These are phyloP conservation scores for Yoshiicerus persimilis DNA, from an alignment of 1,140 invertebrate genomes.

Conservation along the genomic window DNA sequence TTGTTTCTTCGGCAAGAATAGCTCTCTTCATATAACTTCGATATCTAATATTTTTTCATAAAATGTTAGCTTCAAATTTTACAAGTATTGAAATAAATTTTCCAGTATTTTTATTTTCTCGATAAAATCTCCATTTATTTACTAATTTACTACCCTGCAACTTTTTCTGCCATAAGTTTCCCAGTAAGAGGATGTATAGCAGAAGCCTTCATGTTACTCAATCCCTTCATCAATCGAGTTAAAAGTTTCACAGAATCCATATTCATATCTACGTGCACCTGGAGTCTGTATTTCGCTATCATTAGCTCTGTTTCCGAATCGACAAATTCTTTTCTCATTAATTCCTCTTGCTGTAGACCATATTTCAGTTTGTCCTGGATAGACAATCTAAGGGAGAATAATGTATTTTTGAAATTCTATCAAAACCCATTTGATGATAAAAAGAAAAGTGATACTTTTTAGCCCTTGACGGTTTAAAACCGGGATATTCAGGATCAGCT, in stretches of 20 bases:
- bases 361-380: constrained; percentile 32
- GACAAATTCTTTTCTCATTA: constrained; percentile 7
- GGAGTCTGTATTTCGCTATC: constrained; percentile 30
- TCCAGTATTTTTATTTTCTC: neutral
- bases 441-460: neutral
- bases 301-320: neutral
- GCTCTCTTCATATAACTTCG: neutral
- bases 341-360: constrained; percentile 32
- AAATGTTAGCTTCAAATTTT: too few relatives aligned
- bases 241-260: constrained; percentile 20
- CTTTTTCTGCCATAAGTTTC: constrained; percentile 35
- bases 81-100: neutral
- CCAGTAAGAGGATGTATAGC: constrained; percentile 26
- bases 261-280: constrained; percentile 38
- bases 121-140: neutral
- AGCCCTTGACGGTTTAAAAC: constrained; percentile 29
- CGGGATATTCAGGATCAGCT: constrained; percentile 38
- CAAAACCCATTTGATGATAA: neutral
- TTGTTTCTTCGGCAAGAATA: constrained; percentile 29
- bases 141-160: neutral
- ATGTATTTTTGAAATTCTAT: neutral
- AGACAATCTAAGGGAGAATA: neutral
- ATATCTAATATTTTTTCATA: neutral
- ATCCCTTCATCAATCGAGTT: neutral
- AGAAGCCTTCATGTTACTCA: neutral